Base-by-base conservation (phyloP, 37 sponge, comb jelly and placozoan genomes). In the Spongia lamella region DNA sequence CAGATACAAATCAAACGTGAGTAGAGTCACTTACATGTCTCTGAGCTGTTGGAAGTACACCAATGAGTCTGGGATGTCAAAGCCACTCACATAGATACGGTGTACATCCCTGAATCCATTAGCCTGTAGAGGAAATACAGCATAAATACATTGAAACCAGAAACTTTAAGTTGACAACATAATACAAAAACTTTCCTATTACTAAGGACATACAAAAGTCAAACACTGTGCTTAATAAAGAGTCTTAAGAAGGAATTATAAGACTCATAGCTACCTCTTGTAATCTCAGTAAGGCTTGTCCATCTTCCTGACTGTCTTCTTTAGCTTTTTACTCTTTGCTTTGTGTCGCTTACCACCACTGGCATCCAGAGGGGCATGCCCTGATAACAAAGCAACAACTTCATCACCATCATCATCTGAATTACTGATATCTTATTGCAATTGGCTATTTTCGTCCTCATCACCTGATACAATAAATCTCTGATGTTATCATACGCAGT, bases 31-130 rank as follows among this genome's bases (percentile, higher is more conserved):
- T 75, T 38, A 81, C 76, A 29, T 1, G 33, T 61, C 58, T 36
- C 31, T 38, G 21, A 89, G 59, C 38, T 92, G 68, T 30, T 83
- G 59, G 67, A 96, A 96, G 35, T 52, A 72, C 0, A 33, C 64
- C 31, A 89, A 38, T 9, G 88, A 69, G 68, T 96, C 96, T 15
- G 96, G 93, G 19, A 96, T 63, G 39, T 96, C 96, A 66, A 83
- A 61, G 7, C 96, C 96, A 62, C 57, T 81, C 26, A 92, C 79
- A 61, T 84, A 79, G 62, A 96, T 96, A 32, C 67, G 57, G 50
- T 92, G 85, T 38, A 79, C 65, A 58, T 96, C 86, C 7, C 93
- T 86, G 32, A 96, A 75, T 24, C 84, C 88, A 83, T 90, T 93
- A 33, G 83, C 83, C 93, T 87, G 35, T 27, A 66, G n/a, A 19